Percentiles rank a stretch among this genome's conserved stretches.
These are phyloP conservation scores for Uloborus diversus DNA, from an alignment of 1,140 invertebrate genomes.

Conservation along the genomic window DNA sequence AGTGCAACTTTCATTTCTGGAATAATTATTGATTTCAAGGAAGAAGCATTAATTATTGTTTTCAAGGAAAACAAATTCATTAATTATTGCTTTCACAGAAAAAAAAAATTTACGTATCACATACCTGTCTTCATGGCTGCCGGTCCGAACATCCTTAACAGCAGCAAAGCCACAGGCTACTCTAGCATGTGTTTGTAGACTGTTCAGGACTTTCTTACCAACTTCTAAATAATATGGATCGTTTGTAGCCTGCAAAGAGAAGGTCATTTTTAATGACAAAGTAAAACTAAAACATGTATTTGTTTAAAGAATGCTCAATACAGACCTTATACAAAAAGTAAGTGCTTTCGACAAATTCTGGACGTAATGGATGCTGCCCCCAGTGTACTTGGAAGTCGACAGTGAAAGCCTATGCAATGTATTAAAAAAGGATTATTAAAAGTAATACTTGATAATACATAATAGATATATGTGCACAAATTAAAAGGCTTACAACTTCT, in stretches of 20 bases:
- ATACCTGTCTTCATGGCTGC: constrained; percentile 82
- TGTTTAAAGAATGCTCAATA: constrained; percentile 54
- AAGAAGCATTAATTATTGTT: too few relatives aligned
- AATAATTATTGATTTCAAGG: too few relatives aligned
- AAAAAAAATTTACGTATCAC: too few relatives aligned
- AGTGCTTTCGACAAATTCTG: constrained; percentile 97
- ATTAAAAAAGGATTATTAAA: not conserved
- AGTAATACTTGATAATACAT: not conserved
- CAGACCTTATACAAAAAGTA: constrained; percentile 92
- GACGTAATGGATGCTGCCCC: constrained; percentile 95
- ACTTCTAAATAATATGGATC: constrained; percentile 96
- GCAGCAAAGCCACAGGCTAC: constrained; percentile 97
- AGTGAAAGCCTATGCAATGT: constrained; percentile 83
- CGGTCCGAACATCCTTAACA: constrained; percentile 92
- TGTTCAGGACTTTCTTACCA: constrained; percentile 88
- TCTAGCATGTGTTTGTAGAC: constrained; percentile 87
- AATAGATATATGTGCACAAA: not conserved
- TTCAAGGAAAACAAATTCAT: too few relatives aligned
- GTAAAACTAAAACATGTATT: not conserved
- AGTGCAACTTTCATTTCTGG: too few relatives aligned
- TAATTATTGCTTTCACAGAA: too few relatives aligned
- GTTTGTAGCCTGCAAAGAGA: constrained; percentile 77
- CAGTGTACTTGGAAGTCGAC: constrained; percentile 95
- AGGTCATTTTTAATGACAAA: not conserved
- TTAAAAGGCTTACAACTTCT: too few relatives aligned